Percentiles rank a stretch among this genome's conserved stretches.
These are phyloP conservation scores for Microctonus hyperodae DNA, from an alignment of 2,888 invertebrate genomes.

Conservation along the genomic window DNA sequence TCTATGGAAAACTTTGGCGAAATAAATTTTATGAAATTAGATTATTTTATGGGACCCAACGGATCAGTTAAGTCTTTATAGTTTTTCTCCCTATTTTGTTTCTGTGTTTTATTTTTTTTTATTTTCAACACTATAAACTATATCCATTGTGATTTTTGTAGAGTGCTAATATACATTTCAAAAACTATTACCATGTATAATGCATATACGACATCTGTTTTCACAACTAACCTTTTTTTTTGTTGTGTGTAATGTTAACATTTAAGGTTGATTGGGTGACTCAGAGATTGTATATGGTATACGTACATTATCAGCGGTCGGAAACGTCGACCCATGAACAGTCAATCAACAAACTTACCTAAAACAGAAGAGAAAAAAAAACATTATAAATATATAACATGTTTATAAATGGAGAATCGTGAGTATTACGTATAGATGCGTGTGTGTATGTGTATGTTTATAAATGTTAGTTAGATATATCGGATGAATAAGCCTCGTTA, in stretches of 20 bases:
- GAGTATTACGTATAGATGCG: slow-evolving; percentile 41
- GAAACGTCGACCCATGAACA: not conserved
- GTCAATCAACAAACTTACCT: slow-evolving; percentile 39
- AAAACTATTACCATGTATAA: no score
- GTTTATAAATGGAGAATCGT: not conserved
- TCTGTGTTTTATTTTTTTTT: not conserved
- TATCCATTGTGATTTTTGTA: no score
- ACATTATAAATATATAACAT: not conserved
- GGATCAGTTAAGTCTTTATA: not conserved
- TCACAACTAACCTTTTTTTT: no score
- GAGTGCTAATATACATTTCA: not conserved
- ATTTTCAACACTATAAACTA: no score
- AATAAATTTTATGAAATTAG: slow-evolving; percentile 12
- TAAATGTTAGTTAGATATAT: not conserved
- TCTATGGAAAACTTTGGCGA: slow-evolving; percentile 10
- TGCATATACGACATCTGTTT: no score
- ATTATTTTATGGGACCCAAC: not conserved
- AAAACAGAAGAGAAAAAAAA: slow-evolving; percentile 38
- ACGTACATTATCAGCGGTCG: not conserved
- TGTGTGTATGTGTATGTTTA: not conserved
- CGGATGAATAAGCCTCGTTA: slow-evolving; percentile 47
- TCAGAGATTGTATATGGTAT: no score
- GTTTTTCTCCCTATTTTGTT: not conserved
- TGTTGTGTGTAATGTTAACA: no score
- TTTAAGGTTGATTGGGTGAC: no score